Evolutionary conservation across 1,140 invertebrate genomes (phyloP), one percentile per base, ranked within the genome.

Genomic region (Nixonia krombeini): DNA sequence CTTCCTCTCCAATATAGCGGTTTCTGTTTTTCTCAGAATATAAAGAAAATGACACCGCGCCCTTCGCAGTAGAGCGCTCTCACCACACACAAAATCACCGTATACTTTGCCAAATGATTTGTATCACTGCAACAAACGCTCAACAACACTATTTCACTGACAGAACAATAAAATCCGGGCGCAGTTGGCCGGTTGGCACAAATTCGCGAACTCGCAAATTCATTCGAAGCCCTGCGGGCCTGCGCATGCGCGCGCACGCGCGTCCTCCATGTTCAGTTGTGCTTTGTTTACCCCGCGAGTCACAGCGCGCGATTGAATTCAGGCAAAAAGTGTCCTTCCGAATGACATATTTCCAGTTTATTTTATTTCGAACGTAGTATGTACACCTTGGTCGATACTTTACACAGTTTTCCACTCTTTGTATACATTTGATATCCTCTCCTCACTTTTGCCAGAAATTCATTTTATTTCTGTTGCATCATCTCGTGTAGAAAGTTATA

Each of bases 1-100:
- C 76, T 83, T 85, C 78, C 75, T 85, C 82, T 85, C 81, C 81
- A 84, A 84, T 84, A 82, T 84, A 85, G 75, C 78, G 81, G 79
- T 71, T 83, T 68, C 55, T 72, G 42, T 61, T 18, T 51, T 18
- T 25, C 17, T 58, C 28, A 12, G 28, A 47, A 52, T 10, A 35
- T 28, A 18, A 49, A 53, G 44, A n/a, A 37, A 37, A 2, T 21
- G 2, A 21, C 6, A 2, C 21, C 21, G 21, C 21, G 21, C 21
- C 21, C 21, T 6, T 6, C 21, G 6, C 21, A n/a, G n/a, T n/a
- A n/a, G 29, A 26, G 4, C 29, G 29, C 3, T 12, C 4, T 12
- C 2, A 7, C 15, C 12, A 37, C 7, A 37, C 33, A 37, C 33
- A 37, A 31, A 31, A 31, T 9, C 10, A 15, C n/a, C 33, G 33